phyloP scores from a whole-genome alignment of 2,113 vertebrate species.

The Microcebus murinus region DNA sequence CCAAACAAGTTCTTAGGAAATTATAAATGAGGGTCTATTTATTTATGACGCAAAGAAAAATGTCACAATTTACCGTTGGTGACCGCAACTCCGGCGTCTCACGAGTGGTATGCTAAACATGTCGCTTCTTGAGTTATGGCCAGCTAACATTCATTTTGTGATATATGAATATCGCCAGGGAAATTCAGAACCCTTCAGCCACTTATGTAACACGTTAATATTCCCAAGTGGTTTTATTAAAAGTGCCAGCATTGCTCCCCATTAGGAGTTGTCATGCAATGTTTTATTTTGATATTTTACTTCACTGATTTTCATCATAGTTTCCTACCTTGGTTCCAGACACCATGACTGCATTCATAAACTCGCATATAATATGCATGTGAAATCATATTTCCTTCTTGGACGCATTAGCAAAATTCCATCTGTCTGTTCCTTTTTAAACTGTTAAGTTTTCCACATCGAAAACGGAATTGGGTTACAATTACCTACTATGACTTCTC shows the following conservation, averaged over 20 bases:
- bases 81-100: neutral
- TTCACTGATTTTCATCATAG: conserved; percentile 79
- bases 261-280: conserved; percentile 67
- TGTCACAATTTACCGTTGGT: neutral
- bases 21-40: neutral
- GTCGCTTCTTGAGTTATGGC: conserved; percentile 51
- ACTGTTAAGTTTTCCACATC: conserved; percentile 81
- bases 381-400: conserved; percentile 82
- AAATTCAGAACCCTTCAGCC: conserved; percentile 66
- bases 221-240: conserved; percentile 74
- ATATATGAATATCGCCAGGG: conserved; percentile 53
- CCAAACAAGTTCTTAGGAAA: conserved; percentile 11
- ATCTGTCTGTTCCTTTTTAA: conserved; percentile 79
- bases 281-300: conserved; percentile 81
- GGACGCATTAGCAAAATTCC: conserved; percentile 79
- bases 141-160: conserved; percentile 52
- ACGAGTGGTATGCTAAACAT: neutral
- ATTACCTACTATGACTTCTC: conserved; percentile 70
- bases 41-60: conserved; percentile 45
- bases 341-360: conserved; percentile 79
- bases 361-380: conserved; percentile 78
- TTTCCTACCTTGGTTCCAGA: conserved; percentile 82
- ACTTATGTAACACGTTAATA: conserved; percentile 60
- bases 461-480: conserved; percentile 79
- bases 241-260: conserved; percentile 52